Evolutionary conservation across 2,797 vertebrate genomes (phyloP).

Genomic region (Cetoscarus ocellatus): DNA sequence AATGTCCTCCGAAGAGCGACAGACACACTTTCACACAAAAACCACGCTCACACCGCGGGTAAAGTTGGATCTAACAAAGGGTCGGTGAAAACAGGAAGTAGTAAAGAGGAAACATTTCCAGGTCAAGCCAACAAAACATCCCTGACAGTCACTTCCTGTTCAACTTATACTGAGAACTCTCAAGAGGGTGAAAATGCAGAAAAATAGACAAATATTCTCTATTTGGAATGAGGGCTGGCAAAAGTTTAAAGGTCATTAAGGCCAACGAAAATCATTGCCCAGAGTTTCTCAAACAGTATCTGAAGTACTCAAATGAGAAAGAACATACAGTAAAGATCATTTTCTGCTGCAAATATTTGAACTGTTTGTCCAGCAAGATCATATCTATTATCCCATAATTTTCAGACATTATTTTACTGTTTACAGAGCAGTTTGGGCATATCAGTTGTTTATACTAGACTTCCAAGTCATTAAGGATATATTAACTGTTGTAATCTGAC

Average conservation of each 20-base stretch:
- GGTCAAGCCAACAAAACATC: conserved; percentile 67
- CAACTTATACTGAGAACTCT: conserved; percentile 47
- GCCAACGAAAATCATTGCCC: not conserved
- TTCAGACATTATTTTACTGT: not conserved
- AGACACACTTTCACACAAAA: not conserved
- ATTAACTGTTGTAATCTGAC: no score
- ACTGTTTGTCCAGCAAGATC: not conserved
- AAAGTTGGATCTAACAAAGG: conserved; percentile 57
- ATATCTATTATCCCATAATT: not conserved
- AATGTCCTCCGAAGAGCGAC: conserved; percentile 57
- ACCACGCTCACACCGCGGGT: not conserved
- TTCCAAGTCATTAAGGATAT: no score
- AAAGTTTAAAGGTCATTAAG: not conserved
- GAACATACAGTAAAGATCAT: no score
- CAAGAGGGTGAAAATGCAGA: not conserved
- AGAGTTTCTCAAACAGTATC: no score
- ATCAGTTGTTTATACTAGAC: no score
- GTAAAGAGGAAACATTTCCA: conserved; percentile 72
- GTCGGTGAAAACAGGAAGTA: conserved; percentile 77
- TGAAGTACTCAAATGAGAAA: no score
- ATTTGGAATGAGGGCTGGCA: not conserved
- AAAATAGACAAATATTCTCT: conserved; percentile 13
- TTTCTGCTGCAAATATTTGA: not conserved
- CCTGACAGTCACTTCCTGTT: conserved; percentile 45
- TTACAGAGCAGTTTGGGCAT: no score